These are phyloP conservation scores for Periophthalmus modestus DNA, from an alignment of 2,113 vertebrate genomes.

Conservation along the genomic window DNA sequence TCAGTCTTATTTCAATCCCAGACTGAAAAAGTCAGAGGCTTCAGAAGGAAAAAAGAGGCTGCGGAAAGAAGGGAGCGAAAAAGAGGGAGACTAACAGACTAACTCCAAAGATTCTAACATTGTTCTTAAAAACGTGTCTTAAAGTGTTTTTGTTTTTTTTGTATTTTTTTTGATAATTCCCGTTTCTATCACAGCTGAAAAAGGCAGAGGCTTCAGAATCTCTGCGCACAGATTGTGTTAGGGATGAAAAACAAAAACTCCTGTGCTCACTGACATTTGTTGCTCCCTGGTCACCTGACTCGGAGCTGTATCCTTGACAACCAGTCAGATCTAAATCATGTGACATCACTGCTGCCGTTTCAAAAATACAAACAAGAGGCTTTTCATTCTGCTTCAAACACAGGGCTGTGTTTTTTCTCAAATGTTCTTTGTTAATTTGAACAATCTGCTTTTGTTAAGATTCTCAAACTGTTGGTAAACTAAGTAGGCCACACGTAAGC, in stretches of 20 bases:
- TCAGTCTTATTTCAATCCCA: too few relatives aligned
- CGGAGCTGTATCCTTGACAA: neutral
- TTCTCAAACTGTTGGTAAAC: neutral
- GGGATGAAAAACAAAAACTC: neutral
- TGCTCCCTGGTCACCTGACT: neutral
- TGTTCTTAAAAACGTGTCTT: neutral
- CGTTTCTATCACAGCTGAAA: neutral
- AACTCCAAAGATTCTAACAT: too few relatives aligned
- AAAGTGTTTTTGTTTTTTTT: neutral
- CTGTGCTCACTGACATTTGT: slow-evolving; percentile 2
- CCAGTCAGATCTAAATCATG: slow-evolving; percentile 1
- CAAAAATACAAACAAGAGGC: neutral
- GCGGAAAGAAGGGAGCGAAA: too few relatives aligned
- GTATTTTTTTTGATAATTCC: neutral
- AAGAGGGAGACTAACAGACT: too few relatives aligned
- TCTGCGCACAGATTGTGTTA: neutral
- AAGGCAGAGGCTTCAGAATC: neutral
- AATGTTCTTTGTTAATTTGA: neutral
- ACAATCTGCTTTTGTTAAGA: neutral
- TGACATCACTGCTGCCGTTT: neutral
- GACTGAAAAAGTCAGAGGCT: too few relatives aligned
- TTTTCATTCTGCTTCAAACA: neutral
- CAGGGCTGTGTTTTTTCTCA: neutral
- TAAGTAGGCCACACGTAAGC: neutral
- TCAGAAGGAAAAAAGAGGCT: too few relatives aligned